These are phyloP conservation scores for Epinotia brunnichana DNA, from an alignment of 2,888 invertebrate genomes.

Conservation along the genomic window DNA sequence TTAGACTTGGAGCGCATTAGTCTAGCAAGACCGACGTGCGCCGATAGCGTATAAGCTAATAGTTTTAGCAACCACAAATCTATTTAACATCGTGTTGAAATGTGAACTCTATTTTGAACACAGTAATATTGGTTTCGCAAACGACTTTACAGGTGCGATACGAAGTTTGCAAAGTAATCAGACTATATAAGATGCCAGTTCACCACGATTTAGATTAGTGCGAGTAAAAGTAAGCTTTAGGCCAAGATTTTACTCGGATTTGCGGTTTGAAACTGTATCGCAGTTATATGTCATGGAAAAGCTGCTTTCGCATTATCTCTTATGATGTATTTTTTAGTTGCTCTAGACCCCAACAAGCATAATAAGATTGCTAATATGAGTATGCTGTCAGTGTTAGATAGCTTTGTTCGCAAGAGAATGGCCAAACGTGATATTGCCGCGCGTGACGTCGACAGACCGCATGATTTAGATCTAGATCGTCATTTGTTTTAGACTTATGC, in stretches of 20 bases:
- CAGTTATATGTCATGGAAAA: slow-evolving; percentile 23
- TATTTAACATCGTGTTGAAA: background rate
- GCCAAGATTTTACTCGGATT: slow-evolving; percentile 39
- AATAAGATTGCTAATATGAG: background rate
- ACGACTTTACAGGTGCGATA: background rate
- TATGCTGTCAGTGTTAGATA: background rate
- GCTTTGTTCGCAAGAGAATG: background rate
- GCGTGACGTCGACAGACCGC: background rate
- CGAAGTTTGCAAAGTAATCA: background rate
- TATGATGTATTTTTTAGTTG: background rate
- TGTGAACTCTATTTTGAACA: background rate
- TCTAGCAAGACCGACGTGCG: slow-evolving; percentile 23
- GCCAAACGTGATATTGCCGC: background rate
- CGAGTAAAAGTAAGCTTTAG: slow-evolving; percentile 24
- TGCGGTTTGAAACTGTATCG: slow-evolving; percentile 40
- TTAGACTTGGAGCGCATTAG: slow-evolving; percentile 4
- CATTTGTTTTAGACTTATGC: background rate
- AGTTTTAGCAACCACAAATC: background rate
- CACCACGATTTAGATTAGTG: slow-evolving; percentile 37
- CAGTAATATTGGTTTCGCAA: background rate
- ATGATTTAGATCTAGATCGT: background rate
- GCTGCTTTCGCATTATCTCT: slow-evolving; percentile 1
- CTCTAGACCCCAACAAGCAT: background rate
- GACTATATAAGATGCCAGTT: slow-evolving; percentile 28
- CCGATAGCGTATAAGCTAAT: slow-evolving; percentile 1